phyloP scores from a whole-genome alignment of 2,797 vertebrate genomes.

The Cheirogaleus major region DNA sequence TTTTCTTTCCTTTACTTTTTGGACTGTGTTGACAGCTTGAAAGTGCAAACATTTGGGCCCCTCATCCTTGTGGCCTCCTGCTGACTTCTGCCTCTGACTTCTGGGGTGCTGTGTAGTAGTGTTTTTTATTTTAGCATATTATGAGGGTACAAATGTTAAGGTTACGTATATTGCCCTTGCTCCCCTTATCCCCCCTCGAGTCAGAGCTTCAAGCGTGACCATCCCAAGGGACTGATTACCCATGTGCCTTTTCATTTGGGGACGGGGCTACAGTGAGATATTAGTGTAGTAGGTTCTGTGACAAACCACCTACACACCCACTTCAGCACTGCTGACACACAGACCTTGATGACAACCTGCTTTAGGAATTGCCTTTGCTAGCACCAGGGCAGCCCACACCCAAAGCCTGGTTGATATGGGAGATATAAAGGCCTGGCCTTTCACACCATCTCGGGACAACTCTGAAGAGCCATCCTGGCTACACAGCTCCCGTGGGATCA shows the following conservation, averaged over 20 bases:
- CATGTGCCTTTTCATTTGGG: background rate
- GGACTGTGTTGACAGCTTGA: background rate
- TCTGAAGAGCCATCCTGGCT: background rate
- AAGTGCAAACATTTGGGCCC: background rate
- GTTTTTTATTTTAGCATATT: background rate
- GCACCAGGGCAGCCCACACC: background rate
- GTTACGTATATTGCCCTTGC: too few species aligned
- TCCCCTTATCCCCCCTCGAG: too few species aligned
- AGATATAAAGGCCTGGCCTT: background rate
- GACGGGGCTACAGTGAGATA: background rate
- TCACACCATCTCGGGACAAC: background rate
- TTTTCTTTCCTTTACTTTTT: background rate
- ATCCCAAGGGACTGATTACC: background rate
- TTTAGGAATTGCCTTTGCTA: background rate
- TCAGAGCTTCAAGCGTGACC: too few species aligned
- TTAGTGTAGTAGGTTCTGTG: background rate
- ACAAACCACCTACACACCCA: rapidly evolving
- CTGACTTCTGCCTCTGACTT: background rate
- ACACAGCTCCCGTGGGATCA: background rate
- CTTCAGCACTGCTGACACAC: background rate
- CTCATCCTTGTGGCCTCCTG: background rate
- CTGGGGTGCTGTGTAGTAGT: background rate
- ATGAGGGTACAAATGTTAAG: too few species aligned
- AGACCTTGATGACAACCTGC: background rate
- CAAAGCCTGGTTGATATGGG: background rate